Base-by-base conservation (phyloP, 2,888 invertebrate species). In the Drosophila gaucha region DNA sequence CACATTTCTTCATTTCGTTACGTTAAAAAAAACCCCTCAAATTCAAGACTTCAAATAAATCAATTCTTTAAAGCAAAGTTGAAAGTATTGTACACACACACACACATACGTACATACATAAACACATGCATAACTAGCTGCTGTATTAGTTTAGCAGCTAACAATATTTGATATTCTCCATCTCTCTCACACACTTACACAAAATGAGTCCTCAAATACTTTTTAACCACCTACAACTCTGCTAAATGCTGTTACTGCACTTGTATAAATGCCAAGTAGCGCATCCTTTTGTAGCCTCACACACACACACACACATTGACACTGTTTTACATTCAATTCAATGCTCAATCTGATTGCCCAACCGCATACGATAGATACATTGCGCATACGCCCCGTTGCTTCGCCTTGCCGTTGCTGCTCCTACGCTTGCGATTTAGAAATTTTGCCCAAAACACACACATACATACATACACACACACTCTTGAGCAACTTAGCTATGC, bases 301-400 rank as follows among this genome's bases (percentile, higher is more conserved):
- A 55, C 16, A 54, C 16, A 43, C 16, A 54, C 31, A 50, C 51
- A 52, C 14, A 20, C 46, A 18, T 2, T 10, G 8, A 46, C 14
- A 31, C 20, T 44, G 63, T 64, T 44, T 43, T 56, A 59, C 57
- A 66, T 72, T 50, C 67, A 77, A 69, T 73, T 79, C 51, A 77
- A 77, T 59, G 66, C 52, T 39, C 65, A 38, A 58, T 55, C 46
- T 33, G 36, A 36, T 60, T 60, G 43, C 36, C 30, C 30, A 44
- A 50, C 28, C 31, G 22, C 33, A 41, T 46, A 50, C 35, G 47
- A 52, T 67, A 63, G 55, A 50, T 24, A 62, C 63, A 71, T 76
- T 80, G 73, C 78, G 67, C 80, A 76, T 74, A 78, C 78, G 83
- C 76, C 78, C 68, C 72, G 67, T 74, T 76, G 80, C 80, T 82